Evolutionary conservation across 2,888 invertebrate genomes (phyloP).

Genomic region (Aproaerema taeniolella): DNA sequence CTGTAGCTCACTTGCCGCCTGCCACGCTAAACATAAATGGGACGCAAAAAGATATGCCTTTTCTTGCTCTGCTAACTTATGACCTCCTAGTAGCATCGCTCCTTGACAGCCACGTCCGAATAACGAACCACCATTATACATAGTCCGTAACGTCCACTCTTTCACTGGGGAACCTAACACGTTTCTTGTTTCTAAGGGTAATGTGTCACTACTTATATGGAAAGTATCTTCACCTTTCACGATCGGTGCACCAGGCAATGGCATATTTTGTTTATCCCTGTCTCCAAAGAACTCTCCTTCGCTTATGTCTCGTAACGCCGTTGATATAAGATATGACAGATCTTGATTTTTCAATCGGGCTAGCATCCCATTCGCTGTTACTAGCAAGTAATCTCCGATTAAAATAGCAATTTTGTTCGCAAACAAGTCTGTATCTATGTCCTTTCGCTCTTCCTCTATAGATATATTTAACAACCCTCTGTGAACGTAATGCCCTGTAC

Average conservation of each 20-base stretch:
- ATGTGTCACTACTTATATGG: conserved; percentile 48
- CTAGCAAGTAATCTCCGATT: conserved; percentile 90
- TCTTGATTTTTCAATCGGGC: conserved; percentile 83
- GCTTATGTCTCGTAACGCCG: conserved; percentile 87
- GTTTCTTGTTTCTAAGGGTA: conserved; percentile 53
- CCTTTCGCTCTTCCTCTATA: conserved; percentile 64
- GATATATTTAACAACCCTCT: conserved; percentile 74
- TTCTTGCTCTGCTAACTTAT: conserved; percentile 80
- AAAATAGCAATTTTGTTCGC: conserved; percentile 93
- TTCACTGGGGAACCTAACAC: conserved; percentile 76
- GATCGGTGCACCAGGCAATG: conserved; percentile 80
- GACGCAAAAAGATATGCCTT: conserved; percentile 88
- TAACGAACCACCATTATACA: conserved; percentile 81
- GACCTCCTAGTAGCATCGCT: conserved; percentile 85
- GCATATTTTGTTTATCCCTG: conserved; percentile 85
- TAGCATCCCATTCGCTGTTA: conserved; percentile 88
- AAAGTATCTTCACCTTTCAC: conserved; percentile 37
- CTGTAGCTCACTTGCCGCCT: conserved; percentile 75
- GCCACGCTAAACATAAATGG: conserved; percentile 89
- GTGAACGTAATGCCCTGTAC: conserved; percentile 90
- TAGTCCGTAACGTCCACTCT: conserved; percentile 85
- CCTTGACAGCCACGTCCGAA: conserved; percentile 88
- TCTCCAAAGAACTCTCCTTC: conserved; percentile 89
- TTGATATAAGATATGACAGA: conserved; percentile 88
- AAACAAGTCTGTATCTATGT: conserved; percentile 84